Conservation (phyloP, 2,113 vertebrate species). For the Trogon melanurus region DNA sequence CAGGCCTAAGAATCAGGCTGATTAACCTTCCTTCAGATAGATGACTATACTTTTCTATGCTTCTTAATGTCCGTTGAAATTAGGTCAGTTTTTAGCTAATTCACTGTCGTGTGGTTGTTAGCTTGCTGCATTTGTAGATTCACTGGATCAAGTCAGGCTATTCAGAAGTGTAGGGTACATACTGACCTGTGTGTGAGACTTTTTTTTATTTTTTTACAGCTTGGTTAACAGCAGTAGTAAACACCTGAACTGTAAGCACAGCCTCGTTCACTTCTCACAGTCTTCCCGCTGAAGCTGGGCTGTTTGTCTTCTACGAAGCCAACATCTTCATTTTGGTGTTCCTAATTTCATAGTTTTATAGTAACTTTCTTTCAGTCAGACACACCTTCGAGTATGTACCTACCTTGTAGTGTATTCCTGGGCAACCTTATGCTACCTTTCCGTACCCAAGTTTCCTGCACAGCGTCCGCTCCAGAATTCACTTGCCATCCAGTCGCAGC, state of each 20-base stretch:
- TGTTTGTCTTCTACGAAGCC: not conserved
- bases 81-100: not conserved
- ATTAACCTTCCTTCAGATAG: not conserved
- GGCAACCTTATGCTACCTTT: not conserved
- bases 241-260: not conserved
- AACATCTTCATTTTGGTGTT: not conserved
- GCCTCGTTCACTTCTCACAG: not conserved
- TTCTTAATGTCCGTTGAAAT: not conserved
- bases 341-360: not conserved
- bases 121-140: not conserved
- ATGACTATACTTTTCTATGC: not conserved
- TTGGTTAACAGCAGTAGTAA: not conserved
- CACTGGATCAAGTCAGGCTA: not conserved
- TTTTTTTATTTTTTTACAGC: not conserved
- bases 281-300: not conserved
- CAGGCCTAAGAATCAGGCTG: not conserved
- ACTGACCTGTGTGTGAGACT: not conserved
- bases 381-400: not conserved
- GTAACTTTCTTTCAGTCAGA: not conserved
- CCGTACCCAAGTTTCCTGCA: not conserved
- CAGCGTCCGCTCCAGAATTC: not conserved
- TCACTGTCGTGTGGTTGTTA: not conserved
- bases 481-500: not conserved
- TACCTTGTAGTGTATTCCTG: not conserved
- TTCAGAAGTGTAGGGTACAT: not conserved